Percentiles rank a stretch among this genome's conserved stretches.
phyloP scores from a whole-genome alignment of 2,113 vertebrate species.

The Ailuropoda melanoleuca region DNA sequence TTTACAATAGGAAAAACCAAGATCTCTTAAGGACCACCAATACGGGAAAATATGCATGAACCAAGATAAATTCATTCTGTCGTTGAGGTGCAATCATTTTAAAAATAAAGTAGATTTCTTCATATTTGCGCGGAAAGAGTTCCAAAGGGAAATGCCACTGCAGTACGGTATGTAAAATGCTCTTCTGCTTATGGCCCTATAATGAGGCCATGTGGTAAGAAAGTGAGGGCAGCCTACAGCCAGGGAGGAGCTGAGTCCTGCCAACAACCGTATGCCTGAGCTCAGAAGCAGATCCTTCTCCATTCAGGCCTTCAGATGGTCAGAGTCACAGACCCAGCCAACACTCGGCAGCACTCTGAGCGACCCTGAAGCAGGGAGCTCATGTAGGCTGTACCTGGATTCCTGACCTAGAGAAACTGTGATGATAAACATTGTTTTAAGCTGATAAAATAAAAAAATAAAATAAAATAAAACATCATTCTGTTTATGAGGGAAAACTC shows the following conservation, averaged over 20 bases:
- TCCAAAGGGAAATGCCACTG: background rate
- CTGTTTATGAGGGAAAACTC: background rate
- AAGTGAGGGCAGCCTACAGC: background rate
- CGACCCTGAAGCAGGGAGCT: background rate
- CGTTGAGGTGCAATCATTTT: background rate
- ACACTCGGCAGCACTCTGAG: background rate
- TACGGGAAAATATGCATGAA: background rate
- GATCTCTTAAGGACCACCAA: background rate
- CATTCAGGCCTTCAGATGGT: background rate
- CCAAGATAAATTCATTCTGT: background rate
- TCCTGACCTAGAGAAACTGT: background rate
- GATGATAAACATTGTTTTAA: background rate
- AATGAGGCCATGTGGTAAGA: background rate
- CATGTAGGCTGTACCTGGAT: background rate
- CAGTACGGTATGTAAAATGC: background rate
- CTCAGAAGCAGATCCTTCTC: background rate
- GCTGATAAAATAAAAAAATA: background rate
- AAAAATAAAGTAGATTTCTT: background rate
- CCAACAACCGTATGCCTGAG: background rate
- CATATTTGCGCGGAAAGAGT: background rate
- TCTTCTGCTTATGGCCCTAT: background rate
- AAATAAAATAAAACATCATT: background rate
- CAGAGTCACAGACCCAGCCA: background rate
- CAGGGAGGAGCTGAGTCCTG: background rate
- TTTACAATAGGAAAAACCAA: background rate